Base-by-base conservation (phyloP, 2,113 vertebrate genomes). In the Cardinalis cardinalis region DNA sequence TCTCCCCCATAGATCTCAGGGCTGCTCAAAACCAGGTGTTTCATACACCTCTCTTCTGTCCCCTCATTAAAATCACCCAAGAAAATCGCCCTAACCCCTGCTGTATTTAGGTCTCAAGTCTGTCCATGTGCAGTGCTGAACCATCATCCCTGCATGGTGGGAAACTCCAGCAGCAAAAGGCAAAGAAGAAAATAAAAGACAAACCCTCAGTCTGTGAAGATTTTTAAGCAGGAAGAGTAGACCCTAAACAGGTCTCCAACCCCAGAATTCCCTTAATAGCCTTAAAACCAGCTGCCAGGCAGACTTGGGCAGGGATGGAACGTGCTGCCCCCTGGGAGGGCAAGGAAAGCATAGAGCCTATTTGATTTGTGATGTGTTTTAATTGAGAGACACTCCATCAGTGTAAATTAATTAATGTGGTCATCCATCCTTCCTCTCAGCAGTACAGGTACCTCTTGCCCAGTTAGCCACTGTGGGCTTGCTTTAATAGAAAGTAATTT, bases 1-100 rank as follows among this genome's bases (percentile, higher is more conserved):
- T 63, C 26, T 87, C 14, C 32, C 40, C 9, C 2, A 3, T 0
- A 2, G 16, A 58, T 41, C 26, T 69, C 2, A 1, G n/a, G 20
- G 36, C 51, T 79, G 49, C 58, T 26, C 51, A 44, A 53, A 92
- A 65, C 32, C 51, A 48, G 36, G 12, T 7, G 4, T 77, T 86
- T 53, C 32, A 43, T 3, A 1, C 9, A 17, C 7, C 36, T 25
- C 18, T 72, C 12, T 73, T 53, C 32, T 38, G 12, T 65, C 24
- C 18, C 25, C 5, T 83, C 18, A 46, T 40, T 26, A 53, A 73
- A 84, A 46, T 53, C 1, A 2, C 12, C 16, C 2, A 36, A 31
- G 70, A 63, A 41, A 55, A 70, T 7, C 34, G 18, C 36, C 17
- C 34, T 52, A 43, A 24, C 12, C 7, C 24, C 14, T 28, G 28